Percentiles rank a stretch among this genome's conserved stretches.
Conservation (phyloP, 2,113 vertebrate species). For the Natator depressus region DNA sequence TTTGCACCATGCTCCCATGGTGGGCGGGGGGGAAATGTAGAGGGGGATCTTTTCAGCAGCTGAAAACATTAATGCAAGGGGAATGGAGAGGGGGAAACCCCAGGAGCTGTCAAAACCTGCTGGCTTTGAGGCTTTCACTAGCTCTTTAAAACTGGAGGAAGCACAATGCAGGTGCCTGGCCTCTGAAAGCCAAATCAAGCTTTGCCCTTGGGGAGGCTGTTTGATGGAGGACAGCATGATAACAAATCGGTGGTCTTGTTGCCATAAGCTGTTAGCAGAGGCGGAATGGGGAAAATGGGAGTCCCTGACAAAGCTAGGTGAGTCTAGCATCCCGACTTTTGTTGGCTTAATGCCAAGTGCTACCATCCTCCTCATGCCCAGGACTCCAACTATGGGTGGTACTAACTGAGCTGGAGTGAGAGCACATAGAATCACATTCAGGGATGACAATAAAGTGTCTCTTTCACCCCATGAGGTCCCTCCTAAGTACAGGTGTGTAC, state of each 20-base stretch:
- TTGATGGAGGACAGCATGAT: neutral
- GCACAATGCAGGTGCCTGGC: neutral
- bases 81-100: neutral
- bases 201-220: neutral
- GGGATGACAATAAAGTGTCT: neutral
- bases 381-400: rapidly evolving
- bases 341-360: neutral
- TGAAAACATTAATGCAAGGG: neutral
- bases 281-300: neutral
- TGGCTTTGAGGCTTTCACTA: neutral
- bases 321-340: neutral
- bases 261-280: neutral
- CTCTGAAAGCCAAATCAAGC: neutral
- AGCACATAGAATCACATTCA: neutral
- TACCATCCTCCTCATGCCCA: neutral
- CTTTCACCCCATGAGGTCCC: neutral
- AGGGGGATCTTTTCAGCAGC: neutral
- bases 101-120: neutral
- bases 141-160: neutral
- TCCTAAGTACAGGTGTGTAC: rapidly evolving
- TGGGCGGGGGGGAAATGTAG: neutral
- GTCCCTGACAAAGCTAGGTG: rapidly evolving
- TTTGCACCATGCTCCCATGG: conserved; percentile 13
- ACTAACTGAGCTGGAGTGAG: neutral
- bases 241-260: neutral